Percentiles rank a stretch among this genome's conserved stretches.
phyloP scores from a whole-genome alignment of 64 coral and sea anemone species.

The Montipora sp. region DNA sequence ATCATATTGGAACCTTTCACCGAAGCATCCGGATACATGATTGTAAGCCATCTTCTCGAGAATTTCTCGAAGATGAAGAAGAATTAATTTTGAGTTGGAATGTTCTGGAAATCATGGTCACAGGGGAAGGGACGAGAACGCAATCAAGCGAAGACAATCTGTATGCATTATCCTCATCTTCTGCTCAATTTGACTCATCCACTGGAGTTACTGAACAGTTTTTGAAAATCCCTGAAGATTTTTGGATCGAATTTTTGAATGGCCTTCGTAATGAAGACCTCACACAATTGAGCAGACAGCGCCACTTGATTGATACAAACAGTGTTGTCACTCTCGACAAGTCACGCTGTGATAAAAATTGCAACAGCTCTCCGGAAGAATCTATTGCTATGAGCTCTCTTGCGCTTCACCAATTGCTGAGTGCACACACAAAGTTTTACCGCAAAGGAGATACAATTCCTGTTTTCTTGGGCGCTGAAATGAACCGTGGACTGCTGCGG shows the following conservation, averaged over 20 bases:
- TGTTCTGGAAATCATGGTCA: slow-evolving; percentile 1
- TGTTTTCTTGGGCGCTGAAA: slow-evolving; percentile 15
- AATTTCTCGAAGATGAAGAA: slow-evolving; percentile 16
- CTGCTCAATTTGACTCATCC: neutral
- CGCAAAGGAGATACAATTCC: slow-evolving; percentile 13
- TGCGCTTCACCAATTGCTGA: neutral
- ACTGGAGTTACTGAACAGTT: slow-evolving; percentile 6
- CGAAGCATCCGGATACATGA: slow-evolving; percentile 22
- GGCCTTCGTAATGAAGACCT: slow-evolving; percentile 27
- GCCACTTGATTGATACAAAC: slow-evolving; percentile 41
- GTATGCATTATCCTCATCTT: neutral
- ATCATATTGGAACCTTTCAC: slow-evolving; percentile 23
- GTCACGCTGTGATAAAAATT: neutral
- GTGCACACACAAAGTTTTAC: slow-evolving; percentile 30
- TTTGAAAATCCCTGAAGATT: slow-evolving; percentile 29
- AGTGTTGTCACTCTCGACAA: slow-evolving; percentile 17
- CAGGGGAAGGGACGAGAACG: neutral
- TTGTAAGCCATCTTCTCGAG: slow-evolving; percentile 30
- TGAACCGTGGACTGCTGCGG: slow-evolving; percentile 45
- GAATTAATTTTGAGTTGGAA: slow-evolving; percentile 46
- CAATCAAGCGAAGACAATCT: neutral
- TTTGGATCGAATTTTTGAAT: slow-evolving; percentile 21
- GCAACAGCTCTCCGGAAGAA: slow-evolving; percentile 18
- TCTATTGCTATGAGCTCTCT: slow-evolving; percentile 15
- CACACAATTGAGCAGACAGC: slow-evolving; percentile 2